phyloP scores from a whole-genome alignment of 64 coral and sea anemone genomes.

The Pachyseris speciosa region DNA sequence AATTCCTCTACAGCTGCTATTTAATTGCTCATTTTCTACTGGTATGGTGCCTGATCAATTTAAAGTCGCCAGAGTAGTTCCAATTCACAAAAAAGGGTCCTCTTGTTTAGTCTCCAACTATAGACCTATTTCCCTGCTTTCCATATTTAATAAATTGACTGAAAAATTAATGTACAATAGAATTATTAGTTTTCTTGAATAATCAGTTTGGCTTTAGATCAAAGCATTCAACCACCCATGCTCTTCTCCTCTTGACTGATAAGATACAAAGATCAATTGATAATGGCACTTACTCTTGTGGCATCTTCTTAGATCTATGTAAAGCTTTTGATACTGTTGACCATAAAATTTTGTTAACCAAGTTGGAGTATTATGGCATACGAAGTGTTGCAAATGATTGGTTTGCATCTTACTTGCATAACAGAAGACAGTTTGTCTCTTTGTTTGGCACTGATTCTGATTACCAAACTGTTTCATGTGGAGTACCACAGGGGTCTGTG shows the following conservation, averaged over 20 bases:
- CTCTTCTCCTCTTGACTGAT: not conserved
- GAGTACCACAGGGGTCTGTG: constrained; percentile 20
- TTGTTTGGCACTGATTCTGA: not conserved
- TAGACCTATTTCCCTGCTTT: constrained; percentile 1
- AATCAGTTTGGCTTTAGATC: constrained; percentile 47
- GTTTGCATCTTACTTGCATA: constrained; percentile 29
- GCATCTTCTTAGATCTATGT: constrained; percentile 30
- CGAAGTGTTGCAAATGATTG: not conserved
- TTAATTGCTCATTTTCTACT: constrained; percentile 35
- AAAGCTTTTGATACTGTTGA: constrained; percentile 54
- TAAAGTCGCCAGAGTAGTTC: constrained; percentile 23
- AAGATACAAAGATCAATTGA: constrained; percentile 35
- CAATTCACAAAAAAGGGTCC: constrained; percentile 19
- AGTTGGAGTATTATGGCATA: constrained; percentile 31
- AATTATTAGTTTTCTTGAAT: not conserved
- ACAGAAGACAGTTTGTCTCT: constrained; percentile 34
- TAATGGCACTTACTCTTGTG: constrained; percentile 42
- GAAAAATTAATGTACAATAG: not conserved
- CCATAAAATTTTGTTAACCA: constrained; percentile 14
- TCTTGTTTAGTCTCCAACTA: not conserved
- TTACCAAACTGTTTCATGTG: not conserved
- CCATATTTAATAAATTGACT: not conserved
- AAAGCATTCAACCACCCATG: constrained; percentile 23
- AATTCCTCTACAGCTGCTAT: not conserved
- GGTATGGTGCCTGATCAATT: constrained; percentile 29